Conservation (phyloP, 2,888 invertebrate species). For the Ariolimax columbianus region DNA sequence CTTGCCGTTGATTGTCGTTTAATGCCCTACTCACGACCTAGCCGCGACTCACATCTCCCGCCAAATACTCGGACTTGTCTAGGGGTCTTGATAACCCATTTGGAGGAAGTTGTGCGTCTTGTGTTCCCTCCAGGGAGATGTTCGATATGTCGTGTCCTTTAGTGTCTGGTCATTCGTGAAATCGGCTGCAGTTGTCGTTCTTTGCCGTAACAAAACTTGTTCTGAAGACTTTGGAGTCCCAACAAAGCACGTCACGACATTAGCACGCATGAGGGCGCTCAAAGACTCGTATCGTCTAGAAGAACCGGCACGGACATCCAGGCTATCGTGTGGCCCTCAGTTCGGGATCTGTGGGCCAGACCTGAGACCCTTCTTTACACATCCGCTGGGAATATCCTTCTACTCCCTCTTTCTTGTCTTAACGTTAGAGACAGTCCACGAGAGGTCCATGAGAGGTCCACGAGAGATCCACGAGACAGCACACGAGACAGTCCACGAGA, state of each 20-base stretch:
- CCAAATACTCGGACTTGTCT: constrained; percentile 5
- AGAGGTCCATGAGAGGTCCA: no score
- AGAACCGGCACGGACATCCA: background rate
- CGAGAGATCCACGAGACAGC: no score
- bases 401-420: background rate
- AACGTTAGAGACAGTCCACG: background rate
- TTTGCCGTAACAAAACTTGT: constrained; percentile 11
- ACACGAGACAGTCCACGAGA: no score
- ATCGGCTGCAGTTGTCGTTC: constrained; percentile 35
- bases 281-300: background rate
- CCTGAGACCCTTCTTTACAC: constrained; percentile 36
- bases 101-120: background rate
- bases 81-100: constrained; percentile 12
- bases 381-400: constrained; percentile 28
- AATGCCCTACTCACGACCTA: constrained; percentile 12
- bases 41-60: background rate
- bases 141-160: constrained; percentile 27
- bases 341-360: background rate
- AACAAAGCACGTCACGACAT: background rate
- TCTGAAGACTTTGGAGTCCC: background rate
- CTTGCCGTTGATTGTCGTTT: constrained; percentile 15
- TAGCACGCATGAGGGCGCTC: constrained; percentile 40
- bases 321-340: background rate
- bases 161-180: constrained; percentile 47
- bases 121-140: constrained; percentile 12